Base-by-base conservation (phyloP, 2,797 vertebrate species). In the Bovichtus variegatus region DNA sequence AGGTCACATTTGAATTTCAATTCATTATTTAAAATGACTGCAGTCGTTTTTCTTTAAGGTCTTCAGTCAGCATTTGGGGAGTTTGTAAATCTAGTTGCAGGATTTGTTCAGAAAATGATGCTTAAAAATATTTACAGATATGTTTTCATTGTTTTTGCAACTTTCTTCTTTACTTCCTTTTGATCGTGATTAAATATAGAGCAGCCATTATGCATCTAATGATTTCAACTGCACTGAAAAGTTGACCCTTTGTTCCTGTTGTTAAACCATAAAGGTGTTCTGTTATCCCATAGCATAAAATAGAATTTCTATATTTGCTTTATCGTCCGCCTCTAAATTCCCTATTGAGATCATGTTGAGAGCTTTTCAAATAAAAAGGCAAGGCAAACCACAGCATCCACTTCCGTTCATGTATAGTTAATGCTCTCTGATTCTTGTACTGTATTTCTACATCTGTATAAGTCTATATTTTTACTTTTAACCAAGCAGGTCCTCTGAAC, bases 381-480 rank as follows among this genome's bases (percentile, higher is more conserved):
- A 86, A 77, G 74, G 66, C 50, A 77, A 87, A 90, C 81, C 81
- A 70, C 58, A 70, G 73, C 78, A 75, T 91, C 83, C 90, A 90
- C 90, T 94, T 90, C 76, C 74, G 82, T 59, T 9, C 74, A 92
- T 95, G 73, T 55, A 94, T 95, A 80, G 94, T 95, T 93, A 53
- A 94, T 86, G 55, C 57, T 73, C 49, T 89, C 83, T 88, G 88
- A 93, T 93, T 93, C 84, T 59, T 50, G 3, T 84, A 86, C 87
- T 92, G 86, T 87, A 91, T 92, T 92, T 94, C 89, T 91, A 89
- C 89, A 87, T 89, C 83, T 91, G 92, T 88, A 85, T 47, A 76
- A 80, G 90, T 92, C 83, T 78, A 70, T 90, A 83, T 89, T 88
- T 89, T 84, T 89, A 87, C 78, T 87, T 83, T 76, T 59, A n/a